Percentiles rank a stretch among this genome's conserved stretches.
phyloP scores from a whole-genome alignment of 2,797 vertebrate genomes.

The Chanos chanos region DNA sequence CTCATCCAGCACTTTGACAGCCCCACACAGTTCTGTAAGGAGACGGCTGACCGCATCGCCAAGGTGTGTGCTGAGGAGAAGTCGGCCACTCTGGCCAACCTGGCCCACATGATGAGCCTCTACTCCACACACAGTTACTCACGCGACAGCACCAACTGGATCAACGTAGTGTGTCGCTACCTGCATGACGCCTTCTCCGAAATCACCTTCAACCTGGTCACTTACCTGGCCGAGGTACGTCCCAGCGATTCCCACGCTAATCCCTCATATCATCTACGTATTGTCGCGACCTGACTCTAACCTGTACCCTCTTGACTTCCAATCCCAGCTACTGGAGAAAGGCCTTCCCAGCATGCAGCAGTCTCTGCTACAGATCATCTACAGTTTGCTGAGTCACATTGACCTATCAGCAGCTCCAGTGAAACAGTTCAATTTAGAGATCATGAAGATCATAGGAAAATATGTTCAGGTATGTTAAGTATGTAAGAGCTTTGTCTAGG shows the following conservation, averaged over 20 bases:
- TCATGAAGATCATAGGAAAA: conserved; percentile 98
- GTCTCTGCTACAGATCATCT: conserved; percentile 93
- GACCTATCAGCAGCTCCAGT: conserved; percentile 92
- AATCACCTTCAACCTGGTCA: conserved; percentile 90
- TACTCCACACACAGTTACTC: conserved; percentile 97
- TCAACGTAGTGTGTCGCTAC: conserved; percentile 97
- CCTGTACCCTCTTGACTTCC: background rate
- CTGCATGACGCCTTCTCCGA: conserved; percentile 95
- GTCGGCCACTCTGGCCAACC: conserved; percentile 88
- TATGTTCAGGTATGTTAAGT: conserved; percentile 88
- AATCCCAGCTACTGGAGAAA: conserved; percentile 88
- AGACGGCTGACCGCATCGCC: conserved; percentile 95
- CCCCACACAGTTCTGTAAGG: conserved; percentile 96
- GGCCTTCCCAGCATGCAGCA: conserved; percentile 96
- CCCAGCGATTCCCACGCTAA: too few species aligned
- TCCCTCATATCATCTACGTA: background rate
- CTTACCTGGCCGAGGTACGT: conserved; percentile 92
- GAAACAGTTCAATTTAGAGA: conserved; percentile 98
- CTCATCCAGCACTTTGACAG: conserved; percentile 99
- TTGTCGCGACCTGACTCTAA: background rate
- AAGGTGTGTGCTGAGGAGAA: conserved; percentile 95
- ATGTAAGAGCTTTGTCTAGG: background rate
- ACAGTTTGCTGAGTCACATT: conserved; percentile 93
- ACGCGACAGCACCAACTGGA: conserved; percentile 95
- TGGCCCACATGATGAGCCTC: conserved; percentile 99